These are phyloP conservation scores for Apostichopus japonicus DNA, from an alignment of 35 echinoderm and acorn worm species.

Conservation along the genomic window DNA sequence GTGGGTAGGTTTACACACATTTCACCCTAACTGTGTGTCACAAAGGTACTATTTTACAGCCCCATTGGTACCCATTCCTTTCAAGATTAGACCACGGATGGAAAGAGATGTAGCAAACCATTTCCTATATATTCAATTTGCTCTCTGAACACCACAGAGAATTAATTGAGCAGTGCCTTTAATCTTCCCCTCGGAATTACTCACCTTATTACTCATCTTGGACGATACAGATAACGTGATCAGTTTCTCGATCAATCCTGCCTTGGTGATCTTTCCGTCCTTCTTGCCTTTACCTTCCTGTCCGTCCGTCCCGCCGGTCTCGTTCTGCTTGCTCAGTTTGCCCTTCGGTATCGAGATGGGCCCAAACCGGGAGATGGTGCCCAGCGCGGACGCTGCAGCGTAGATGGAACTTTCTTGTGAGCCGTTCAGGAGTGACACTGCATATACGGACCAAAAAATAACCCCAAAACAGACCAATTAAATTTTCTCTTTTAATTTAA, in stretches of 20 bases:
- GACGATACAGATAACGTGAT: conserved; percentile 44
- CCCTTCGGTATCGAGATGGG: conserved; percentile 74
- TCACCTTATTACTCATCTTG: conserved; percentile 68
- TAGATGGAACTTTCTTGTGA: conserved; percentile 41
- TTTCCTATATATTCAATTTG: too few relatives aligned
- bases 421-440: conserved; percentile 39
- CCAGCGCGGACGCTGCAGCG: conserved; percentile 81
- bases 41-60: too few relatives aligned
- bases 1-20: too few relatives aligned
- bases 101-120: too few relatives aligned
- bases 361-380: conserved; percentile 81
- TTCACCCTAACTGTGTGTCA: too few relatives aligned
- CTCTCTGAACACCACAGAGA: too few relatives aligned
- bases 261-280: conserved; percentile 64
- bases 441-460: neutral
- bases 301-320: conserved; percentile 44
- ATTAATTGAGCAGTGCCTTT: too few relatives aligned
- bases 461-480: neutral
- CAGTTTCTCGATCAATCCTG: conserved; percentile 79
- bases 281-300: conserved; percentile 59
- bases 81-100: too few relatives aligned
- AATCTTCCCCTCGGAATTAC: too few relatives aligned
- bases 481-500: too few relatives aligned
- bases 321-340: conserved; percentile 46
- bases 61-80: too few relatives aligned